Base-by-base conservation (phyloP, 2,888 invertebrate species). In the Campoplex nolae region DNA sequence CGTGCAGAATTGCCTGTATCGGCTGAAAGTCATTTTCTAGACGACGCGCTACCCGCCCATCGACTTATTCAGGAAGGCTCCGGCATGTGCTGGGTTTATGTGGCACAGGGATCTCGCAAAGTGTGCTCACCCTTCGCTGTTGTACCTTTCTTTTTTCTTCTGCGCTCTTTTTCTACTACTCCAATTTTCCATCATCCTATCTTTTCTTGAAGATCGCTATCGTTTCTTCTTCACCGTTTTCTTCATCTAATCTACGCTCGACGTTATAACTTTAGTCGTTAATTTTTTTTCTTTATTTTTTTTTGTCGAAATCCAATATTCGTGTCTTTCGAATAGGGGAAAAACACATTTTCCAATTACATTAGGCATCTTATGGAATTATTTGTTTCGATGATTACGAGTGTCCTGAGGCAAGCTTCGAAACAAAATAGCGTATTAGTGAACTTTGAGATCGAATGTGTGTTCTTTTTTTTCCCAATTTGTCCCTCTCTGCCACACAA, bases 1-100 rank as follows among this genome's bases (percentile, higher is more conserved):
- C 84, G 65, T 79, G 86, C 79, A 85, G 86, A 84, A 89, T 88
- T 88, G 88, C 84, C 86, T 86, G 86, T 87, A 89, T 88, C 90
- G 88, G 89, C 87, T 89, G 84, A 87, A 84, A 90, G 89, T 90
- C 90, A 87, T 88, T 90, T 90, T 85, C 86, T 84, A 85, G 88
- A 89, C 88, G 84, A 87, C 88, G 80, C 84, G 82, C 84, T 82
- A 85, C 82, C 77, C 82, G 78, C 85, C 80, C 86, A 86, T 76
- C 83, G 68, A 68, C 71, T 85, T 89, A 88, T 87, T 88, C 83
- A 84, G 79, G 87, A 81, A 80, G 87, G 81, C 86, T 78, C 67
- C 70, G 81, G 86, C 76, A 87, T 86, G 88, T 74, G 74, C 75
- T 54, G 35, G 56, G 83, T 76, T 80, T 74, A 51, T 38, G 28